These are phyloP conservation scores for Hyposmocoma kahamanoa DNA, from an alignment of 1,140 invertebrate genomes.

Conservation along the genomic window DNA sequence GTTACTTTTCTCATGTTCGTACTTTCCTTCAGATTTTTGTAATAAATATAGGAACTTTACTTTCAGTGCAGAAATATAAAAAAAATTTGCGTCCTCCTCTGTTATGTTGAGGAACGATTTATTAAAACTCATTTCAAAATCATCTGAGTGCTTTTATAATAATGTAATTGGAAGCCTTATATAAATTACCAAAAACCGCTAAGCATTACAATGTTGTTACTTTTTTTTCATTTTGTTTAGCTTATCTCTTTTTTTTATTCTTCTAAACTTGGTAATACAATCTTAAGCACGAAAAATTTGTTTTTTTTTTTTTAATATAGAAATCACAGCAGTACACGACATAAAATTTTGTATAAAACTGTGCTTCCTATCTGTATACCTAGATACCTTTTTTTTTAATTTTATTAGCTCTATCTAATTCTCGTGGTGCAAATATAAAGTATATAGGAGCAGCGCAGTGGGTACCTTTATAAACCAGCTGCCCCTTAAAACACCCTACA, in stretches of 20 bases:
- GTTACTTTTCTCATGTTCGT: slow-evolving; percentile 21
- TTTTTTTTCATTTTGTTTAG: slow-evolving; percentile 20
- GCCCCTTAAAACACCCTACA: slow-evolving; percentile 44
- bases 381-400: slow-evolving; percentile 39
- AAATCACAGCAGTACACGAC: slow-evolving; percentile 22
- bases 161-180: slow-evolving; percentile 41
- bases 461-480: slow-evolving; percentile 32
- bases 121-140: slow-evolving; percentile 23
- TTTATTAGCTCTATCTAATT: slow-evolving; percentile 49
- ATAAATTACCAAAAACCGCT: slow-evolving; percentile 40
- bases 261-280: slow-evolving; percentile 48
- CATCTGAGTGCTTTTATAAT: slow-evolving; percentile 32
- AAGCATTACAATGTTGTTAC: slow-evolving; percentile 34
- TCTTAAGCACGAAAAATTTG: slow-evolving; percentile 40
- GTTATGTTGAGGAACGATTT: slow-evolving; percentile 16
- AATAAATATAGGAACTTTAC: slow-evolving; percentile 66
- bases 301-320: slow-evolving; percentile 18
- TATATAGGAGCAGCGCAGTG: slow-evolving; percentile 28
- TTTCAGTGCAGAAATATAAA: slow-evolving; percentile 57
- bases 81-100: slow-evolving; percentile 25
- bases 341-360: slow-evolving; percentile 19
- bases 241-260: slow-evolving; percentile 27
- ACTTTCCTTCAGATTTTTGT: slow-evolving; percentile 29
- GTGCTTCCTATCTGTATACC: slow-evolving; percentile 23
- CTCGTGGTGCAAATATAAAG: slow-evolving; percentile 53